Evolutionary conservation across 37 sponge, comb jelly and placozoan genomes (phyloP).

Genomic region (Theonella swinhoei): DNA sequence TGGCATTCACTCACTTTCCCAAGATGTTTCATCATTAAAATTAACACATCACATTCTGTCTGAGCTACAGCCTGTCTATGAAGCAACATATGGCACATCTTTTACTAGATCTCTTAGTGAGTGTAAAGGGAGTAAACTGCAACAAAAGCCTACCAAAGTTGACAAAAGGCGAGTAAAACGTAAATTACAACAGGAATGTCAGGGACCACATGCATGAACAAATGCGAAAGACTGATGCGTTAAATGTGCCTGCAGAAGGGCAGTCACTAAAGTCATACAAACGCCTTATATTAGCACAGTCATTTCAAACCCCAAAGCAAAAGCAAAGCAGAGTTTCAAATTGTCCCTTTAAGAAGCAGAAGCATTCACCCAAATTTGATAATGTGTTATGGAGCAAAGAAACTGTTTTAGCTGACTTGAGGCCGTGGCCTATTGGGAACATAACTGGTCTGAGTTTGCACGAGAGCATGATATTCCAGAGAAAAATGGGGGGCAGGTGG

Average conservation of each 20-base stretch:
- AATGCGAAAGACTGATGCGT: background rate
- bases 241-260: slow-evolving; percentile 7
- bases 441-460: slow-evolving; percentile 2
- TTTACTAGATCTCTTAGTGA: background rate
- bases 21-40: background rate
- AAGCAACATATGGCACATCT: background rate
- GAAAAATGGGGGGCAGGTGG: slow-evolving; percentile 11
- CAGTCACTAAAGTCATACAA: slow-evolving; percentile 18
- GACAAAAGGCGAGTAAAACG: background rate
- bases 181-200: background rate
- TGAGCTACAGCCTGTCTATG: background rate
- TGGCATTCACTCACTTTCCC: background rate
- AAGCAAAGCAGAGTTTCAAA: background rate
- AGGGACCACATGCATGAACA: slow-evolving; percentile 19
- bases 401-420: background rate
- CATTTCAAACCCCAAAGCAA: slow-evolving; percentile 28
- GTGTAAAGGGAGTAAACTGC: background rate
- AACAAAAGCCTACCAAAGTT: slow-evolving; percentile 3
- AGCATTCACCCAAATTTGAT: slow-evolving; percentile 48
- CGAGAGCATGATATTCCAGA: background rate
- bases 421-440: slow-evolving; percentile 18
- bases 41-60: background rate
- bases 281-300: slow-evolving; percentile 6
- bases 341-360: background rate
- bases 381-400: slow-evolving; percentile 45